Evolutionary conservation across 1,140 invertebrate genomes (phyloP).

Genomic region (Hypsibius dujardini): DNA sequence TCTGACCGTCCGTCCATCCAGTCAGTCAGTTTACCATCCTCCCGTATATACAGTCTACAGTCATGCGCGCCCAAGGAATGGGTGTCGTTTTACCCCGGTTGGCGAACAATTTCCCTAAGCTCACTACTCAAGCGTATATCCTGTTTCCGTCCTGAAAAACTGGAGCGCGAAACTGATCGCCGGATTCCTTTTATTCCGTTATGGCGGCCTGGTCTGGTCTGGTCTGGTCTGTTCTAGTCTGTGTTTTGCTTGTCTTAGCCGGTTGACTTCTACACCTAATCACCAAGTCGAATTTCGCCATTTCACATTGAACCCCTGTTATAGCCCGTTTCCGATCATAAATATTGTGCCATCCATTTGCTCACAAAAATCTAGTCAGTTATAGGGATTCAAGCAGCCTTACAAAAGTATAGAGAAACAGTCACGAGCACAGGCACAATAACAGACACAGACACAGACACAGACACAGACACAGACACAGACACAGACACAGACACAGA

Average conservation of each 20-base stretch:
- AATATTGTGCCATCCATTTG: no score
- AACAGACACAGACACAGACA: no score
- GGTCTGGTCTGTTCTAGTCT: background rate
- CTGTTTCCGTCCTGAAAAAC: background rate
- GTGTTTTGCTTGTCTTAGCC: background rate
- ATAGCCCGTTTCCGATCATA: no score
- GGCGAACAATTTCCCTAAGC: background rate
- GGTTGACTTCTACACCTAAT: no score
- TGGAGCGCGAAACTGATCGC: constrained; percentile 1
- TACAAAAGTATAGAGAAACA: no score
- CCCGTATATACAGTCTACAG: background rate
- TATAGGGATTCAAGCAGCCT: no score
- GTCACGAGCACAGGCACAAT: background rate
- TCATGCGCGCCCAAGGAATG: no score
- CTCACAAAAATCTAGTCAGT: no score
- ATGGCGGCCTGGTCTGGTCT: background rate
- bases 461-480: no score
- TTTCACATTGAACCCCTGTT: no score
- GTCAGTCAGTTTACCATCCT: background rate
- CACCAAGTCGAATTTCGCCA: no score
- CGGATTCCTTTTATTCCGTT: constrained; percentile 4
- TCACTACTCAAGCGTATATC: background rate
- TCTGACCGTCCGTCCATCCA: background rate
- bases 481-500: no score
- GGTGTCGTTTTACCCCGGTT: background rate